Evolutionary conservation across 2,113 vertebrate genomes (phyloP).

Genomic region (Scomber japonicus): DNA sequence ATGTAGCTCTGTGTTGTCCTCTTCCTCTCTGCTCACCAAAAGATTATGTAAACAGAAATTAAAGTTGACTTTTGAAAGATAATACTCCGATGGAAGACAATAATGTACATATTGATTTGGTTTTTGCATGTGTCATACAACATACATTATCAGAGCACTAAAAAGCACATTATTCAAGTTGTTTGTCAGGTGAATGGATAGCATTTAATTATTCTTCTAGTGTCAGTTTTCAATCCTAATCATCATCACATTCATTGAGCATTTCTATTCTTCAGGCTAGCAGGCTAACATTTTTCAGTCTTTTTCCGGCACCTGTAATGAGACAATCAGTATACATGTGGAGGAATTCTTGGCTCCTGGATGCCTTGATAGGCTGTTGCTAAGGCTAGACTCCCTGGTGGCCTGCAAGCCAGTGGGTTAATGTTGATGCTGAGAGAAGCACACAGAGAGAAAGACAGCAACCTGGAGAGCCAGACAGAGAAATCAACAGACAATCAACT

Average conservation of each 20-base stretch:
- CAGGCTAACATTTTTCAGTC: not conserved
- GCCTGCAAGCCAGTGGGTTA: slow-evolving; percentile 30
- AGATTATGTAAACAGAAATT: slow-evolving; percentile 25
- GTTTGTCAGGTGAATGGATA: too few species aligned
- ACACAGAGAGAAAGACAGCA: slow-evolving; percentile 10
- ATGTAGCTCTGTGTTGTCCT: slow-evolving; percentile 39
- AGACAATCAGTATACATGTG: slow-evolving; percentile 11
- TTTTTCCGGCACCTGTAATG: not conserved
- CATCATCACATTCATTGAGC: not conserved
- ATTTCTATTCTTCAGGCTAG: not conserved
- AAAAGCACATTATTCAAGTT: not conserved
- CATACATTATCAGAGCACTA: not conserved
- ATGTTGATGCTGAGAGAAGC: slow-evolving; percentile 39
- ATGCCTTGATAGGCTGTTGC: slow-evolving; percentile 51
- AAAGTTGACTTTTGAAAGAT: slow-evolving; percentile 15
- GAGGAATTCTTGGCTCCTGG: slow-evolving; percentile 32
- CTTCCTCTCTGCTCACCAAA: not conserved
- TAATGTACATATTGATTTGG: not conserved
- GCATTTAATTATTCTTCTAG: not conserved
- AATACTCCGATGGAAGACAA: not conserved
- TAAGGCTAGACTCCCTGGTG: slow-evolving; percentile 43
- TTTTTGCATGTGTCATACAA: not conserved
- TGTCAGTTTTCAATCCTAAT: not conserved
- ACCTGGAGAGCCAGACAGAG: slow-evolving; percentile 33
- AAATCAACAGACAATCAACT: slow-evolving; percentile 36